These are phyloP conservation scores for Brachyptera putata DNA, from an alignment of 2,888 invertebrate genomes.

Conservation along the genomic window DNA sequence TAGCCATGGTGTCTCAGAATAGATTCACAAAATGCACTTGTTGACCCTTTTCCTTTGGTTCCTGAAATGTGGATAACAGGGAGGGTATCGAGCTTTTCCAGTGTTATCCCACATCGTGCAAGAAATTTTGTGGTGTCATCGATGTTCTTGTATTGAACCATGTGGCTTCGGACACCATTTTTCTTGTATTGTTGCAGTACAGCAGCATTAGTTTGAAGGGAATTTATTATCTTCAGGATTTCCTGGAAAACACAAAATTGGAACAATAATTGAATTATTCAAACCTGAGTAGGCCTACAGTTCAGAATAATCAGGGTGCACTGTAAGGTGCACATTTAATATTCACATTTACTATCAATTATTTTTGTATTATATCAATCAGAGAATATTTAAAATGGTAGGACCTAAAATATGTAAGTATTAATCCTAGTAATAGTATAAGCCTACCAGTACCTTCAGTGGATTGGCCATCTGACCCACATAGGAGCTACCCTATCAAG, in stretches of 20 bases:
- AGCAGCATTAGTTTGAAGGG: conserved; percentile 67
- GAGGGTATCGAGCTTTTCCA: conserved; percentile 64
- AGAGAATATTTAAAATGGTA: not conserved
- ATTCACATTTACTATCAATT: too few relatives aligned
- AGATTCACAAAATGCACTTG: conserved; percentile 88
- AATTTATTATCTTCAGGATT: conserved; percentile 63
- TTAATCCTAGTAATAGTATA: too few relatives aligned
- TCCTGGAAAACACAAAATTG: conserved; percentile 52
- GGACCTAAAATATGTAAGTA: not conserved
- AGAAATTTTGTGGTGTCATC: conserved; percentile 50
- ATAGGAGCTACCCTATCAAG: too few relatives aligned
- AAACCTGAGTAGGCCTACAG: too few relatives aligned
- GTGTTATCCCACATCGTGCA: conserved; percentile 57
- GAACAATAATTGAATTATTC: not conserved
- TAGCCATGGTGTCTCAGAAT: conserved; percentile 79
- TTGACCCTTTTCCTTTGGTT: conserved; percentile 97
- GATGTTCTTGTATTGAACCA: conserved; percentile 34
- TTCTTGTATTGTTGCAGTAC: conserved; percentile 49
- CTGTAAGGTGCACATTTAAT: too few relatives aligned
- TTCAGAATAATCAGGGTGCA: too few relatives aligned
- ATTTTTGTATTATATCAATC: too few relatives aligned
- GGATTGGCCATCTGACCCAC: too few relatives aligned
- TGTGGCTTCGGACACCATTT: conserved; percentile 39
- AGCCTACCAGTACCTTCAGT: too few relatives aligned
- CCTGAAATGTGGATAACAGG: conserved; percentile 93